These are phyloP conservation scores for Caenorhabditis inopinata DNA, from an alignment of 1,140 invertebrate genomes.

Conservation along the genomic window DNA sequence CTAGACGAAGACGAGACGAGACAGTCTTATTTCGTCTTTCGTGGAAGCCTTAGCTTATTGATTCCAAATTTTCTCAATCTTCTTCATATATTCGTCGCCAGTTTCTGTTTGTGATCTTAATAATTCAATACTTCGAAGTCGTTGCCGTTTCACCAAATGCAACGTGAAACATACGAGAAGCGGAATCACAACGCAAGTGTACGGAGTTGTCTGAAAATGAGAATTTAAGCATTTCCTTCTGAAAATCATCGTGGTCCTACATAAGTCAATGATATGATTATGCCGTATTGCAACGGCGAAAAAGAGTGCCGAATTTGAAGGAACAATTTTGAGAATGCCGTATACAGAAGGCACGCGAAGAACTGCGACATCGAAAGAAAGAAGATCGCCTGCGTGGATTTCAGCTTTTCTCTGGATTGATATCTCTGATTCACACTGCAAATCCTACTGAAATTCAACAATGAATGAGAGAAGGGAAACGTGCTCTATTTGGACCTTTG, in stretches of 20 bases:
- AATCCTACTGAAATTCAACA: background rate
- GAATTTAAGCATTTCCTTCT: background rate
- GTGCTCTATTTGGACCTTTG: background rate
- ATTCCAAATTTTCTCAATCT: background rate
- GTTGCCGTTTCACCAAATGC: background rate
- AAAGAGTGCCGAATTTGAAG: background rate
- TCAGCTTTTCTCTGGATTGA: background rate
- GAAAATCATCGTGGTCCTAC: background rate
- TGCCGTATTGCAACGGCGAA: background rate
- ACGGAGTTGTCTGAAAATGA: constrained; percentile 12
- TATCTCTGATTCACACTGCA: background rate
- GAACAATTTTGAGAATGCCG: background rate
- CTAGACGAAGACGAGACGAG: too few species aligned
- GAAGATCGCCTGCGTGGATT: constrained; percentile 1
- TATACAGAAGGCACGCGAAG: background rate
- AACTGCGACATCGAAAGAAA: constrained; percentile 4
- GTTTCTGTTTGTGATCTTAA: constrained; percentile 6
- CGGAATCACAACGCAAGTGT: background rate
- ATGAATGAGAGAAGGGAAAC: background rate
- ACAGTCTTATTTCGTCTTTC: too few species aligned
- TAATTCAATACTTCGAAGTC: background rate
- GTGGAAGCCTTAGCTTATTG: too few species aligned
- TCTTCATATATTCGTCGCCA: background rate
- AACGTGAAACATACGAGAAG: background rate
- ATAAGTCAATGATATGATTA: background rate